Conservation (phyloP, 2,797 vertebrate genomes). For the Dipus sagitta region DNA sequence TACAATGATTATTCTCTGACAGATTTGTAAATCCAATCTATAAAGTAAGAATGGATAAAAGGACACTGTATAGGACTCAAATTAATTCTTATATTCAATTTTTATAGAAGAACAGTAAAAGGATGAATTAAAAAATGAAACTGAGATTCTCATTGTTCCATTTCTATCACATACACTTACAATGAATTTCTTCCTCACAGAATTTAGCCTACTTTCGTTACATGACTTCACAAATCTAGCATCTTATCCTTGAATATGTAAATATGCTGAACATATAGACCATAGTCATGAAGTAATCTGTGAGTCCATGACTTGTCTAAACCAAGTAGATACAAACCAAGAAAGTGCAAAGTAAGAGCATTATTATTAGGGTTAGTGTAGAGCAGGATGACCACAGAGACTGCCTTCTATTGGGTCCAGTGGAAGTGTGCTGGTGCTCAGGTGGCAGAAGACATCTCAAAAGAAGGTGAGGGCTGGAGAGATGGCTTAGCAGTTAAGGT, state of each 20-base stretch:
- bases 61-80: neutral
- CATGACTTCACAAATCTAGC: neutral
- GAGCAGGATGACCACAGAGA: neutral
- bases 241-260: neutral
- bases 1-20: neutral
- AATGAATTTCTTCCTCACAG: neutral
- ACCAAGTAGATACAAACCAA: neutral
- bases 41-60: neutral
- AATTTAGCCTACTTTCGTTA: neutral
- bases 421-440: neutral
- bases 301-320: neutral
- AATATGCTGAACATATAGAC: neutral
- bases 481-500: too few species aligned
- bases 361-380: neutral
- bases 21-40: neutral
- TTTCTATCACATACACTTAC: neutral
- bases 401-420: too few species aligned
- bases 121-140: neutral
- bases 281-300: neutral
- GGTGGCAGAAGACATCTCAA: neutral
- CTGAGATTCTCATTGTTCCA: neutral
- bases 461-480: neutral
- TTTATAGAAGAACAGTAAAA: neutral
- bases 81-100: neutral
- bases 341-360: neutral